phyloP scores from a whole-genome alignment of 1,140 invertebrate genomes.

The Kradibia gibbosae region DNA sequence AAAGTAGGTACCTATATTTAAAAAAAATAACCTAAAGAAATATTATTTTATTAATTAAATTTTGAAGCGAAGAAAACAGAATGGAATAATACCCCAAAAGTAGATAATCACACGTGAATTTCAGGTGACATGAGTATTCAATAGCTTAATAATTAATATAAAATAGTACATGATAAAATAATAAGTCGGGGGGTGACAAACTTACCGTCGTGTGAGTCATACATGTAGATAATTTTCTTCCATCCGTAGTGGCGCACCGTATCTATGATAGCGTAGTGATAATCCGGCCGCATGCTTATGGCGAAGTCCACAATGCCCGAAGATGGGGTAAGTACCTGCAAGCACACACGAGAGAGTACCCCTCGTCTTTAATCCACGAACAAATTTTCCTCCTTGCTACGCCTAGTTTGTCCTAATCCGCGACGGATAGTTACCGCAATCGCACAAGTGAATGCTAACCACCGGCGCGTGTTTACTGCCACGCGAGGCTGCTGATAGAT shows the following conservation, averaged over 20 bases:
- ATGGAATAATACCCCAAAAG: too few relatives aligned
- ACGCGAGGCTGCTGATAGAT: background rate
- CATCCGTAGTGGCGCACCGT: conserved; percentile 93
- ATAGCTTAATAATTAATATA: too few relatives aligned
- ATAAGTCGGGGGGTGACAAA: too few relatives aligned
- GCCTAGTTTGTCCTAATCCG: conserved; percentile 33
- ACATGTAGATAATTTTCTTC: conserved; percentile 94
- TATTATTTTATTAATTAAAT: too few relatives aligned
- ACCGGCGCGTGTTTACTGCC: conserved; percentile 34
- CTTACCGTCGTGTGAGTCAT: conserved; percentile 96
- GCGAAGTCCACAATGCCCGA: conserved; percentile 90
- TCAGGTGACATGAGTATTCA: too few relatives aligned
- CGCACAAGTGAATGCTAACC: conserved; percentile 34
- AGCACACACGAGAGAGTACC: conserved; percentile 6
- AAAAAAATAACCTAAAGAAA: too few relatives aligned
- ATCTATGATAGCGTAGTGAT: conserved; percentile 94
- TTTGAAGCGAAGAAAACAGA: too few relatives aligned
- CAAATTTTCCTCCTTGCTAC: conserved; percentile 40
- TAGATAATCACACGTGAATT: too few relatives aligned
- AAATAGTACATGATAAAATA: too few relatives aligned
- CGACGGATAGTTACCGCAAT: background rate
- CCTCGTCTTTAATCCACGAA: conserved; percentile 20
- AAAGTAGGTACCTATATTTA: too few relatives aligned
- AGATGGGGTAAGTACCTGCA: conserved; percentile 73
- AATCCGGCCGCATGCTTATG: conserved; percentile 94